Percentiles rank a stretch among this genome's conserved stretches.
phyloP scores from a whole-genome alignment of 2,888 invertebrate species.

The Blera fallax region DNA sequence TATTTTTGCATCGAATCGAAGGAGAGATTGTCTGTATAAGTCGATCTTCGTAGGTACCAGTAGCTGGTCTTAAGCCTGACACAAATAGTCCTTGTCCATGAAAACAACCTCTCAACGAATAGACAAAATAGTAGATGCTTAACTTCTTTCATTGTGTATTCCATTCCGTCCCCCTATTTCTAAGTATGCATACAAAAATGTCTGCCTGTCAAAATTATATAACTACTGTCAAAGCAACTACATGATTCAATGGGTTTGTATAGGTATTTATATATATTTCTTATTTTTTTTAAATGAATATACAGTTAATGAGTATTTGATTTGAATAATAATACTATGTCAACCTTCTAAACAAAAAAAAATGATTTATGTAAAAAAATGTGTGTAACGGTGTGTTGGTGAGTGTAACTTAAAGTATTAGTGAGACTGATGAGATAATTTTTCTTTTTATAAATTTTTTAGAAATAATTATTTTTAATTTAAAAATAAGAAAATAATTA shows the following conservation, averaged over 20 bases:
- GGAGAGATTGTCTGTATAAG: too few relatives aligned
- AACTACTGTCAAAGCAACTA: slow-evolving; percentile 34
- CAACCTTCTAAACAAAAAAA: slow-evolving; percentile 19
- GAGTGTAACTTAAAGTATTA: slow-evolving; percentile 51
- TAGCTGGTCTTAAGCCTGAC: too few relatives aligned
- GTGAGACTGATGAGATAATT: slow-evolving; percentile 64
- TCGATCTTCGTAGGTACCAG: too few relatives aligned
- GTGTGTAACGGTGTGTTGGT: background rate
- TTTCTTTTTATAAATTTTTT: background rate
- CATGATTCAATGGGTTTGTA: background rate
- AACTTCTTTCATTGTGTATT: background rate
- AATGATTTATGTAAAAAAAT: slow-evolving; percentile 10
- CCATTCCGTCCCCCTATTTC: background rate
- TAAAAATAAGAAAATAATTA: slow-evolving; percentile 25
- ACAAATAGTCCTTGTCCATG: too few relatives aligned
- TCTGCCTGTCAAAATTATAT: background rate
- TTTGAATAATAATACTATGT: slow-evolving; percentile 58
- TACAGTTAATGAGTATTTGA: slow-evolving; percentile 63
- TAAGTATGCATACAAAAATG: background rate
- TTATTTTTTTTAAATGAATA: slow-evolving; percentile 7
- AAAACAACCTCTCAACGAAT: background rate
- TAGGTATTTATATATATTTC: background rate
- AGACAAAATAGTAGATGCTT: background rate
- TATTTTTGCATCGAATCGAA: too few relatives aligned
- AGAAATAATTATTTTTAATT: slow-evolving; percentile 2